A percentile compares a stretch with the other conserved stretches of the same genome.
Evolutionary conservation across 2,113 vertebrate genomes (phyloP).

Genomic region (Holacanthus passer): DNA sequence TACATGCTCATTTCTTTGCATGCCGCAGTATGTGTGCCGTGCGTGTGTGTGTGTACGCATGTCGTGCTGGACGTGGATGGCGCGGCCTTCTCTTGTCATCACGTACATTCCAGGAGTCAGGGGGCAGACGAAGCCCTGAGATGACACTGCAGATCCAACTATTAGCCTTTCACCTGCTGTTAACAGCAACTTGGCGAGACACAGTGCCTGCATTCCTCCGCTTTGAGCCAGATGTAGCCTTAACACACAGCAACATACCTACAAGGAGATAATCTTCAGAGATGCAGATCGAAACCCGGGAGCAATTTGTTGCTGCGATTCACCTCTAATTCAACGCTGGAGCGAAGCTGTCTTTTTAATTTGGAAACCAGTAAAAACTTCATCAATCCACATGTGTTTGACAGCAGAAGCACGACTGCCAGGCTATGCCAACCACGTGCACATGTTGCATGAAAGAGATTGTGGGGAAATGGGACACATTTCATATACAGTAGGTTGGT

Average conservation of each 20-base stretch:
- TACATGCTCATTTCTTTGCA: conserved; percentile 49
- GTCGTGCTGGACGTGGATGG: conserved; percentile 61
- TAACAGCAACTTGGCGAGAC: conserved; percentile 95
- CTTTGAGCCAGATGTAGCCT: conserved; percentile 84
- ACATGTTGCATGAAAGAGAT: conserved; percentile 71
- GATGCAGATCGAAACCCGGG: conserved; percentile 50
- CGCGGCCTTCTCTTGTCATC: conserved; percentile 91
- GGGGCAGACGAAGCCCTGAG: conserved; percentile 89
- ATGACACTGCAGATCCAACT: conserved; percentile 92
- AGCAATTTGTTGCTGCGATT: conserved; percentile 56
- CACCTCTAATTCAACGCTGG: conserved; percentile 57
- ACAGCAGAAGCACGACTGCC: conserved; percentile 79
- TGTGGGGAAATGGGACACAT: conserved; percentile 77
- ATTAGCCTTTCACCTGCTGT: conserved; percentile 93
- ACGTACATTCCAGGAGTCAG: conserved; percentile 95
- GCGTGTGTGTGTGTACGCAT: conserved; percentile 43
- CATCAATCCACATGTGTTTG: conserved; percentile 79
- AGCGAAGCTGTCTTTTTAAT: conserved; percentile 70
- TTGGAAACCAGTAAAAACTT: conserved; percentile 72
- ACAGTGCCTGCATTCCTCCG: conserved; percentile 88
- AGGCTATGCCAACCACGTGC: conserved; percentile 46
- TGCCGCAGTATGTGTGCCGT: conserved; percentile 26
- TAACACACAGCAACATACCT: conserved; percentile 81
- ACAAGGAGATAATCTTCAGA: conserved; percentile 67
- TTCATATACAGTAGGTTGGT: conserved; percentile 77